Conservation (phyloP, 1,140 invertebrate species). For the Leptonema lineaticorne region DNA sequence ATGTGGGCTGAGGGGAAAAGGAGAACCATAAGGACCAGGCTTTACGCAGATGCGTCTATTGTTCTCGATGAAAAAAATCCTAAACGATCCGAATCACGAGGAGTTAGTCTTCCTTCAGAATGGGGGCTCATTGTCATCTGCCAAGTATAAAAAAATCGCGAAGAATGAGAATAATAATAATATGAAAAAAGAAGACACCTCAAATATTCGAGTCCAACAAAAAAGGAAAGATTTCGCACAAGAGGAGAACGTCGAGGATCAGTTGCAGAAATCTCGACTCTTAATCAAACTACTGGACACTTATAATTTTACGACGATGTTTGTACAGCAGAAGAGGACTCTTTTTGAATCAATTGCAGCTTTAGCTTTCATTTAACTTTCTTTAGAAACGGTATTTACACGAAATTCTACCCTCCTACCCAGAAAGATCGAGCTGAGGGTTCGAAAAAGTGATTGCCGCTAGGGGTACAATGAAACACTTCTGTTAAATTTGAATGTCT, state of each 20-base stretch:
- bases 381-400: constrained; percentile 24
- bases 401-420: constrained; percentile 2
- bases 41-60: constrained; percentile 26
- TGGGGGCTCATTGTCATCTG: constrained; percentile 36
- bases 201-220: no score
- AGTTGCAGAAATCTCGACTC: constrained; percentile 27
- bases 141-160: constrained; percentile 24
- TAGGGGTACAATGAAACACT: background rate
- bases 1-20: background rate
- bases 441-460: background rate
- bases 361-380: constrained; percentile 37
- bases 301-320: constrained; percentile 18
- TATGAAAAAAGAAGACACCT: no score
- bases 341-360: constrained; percentile 34
- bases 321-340: constrained; percentile 12
- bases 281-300: constrained; percentile 27
- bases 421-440: background rate
- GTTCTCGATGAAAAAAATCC: constrained; percentile 29
- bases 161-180: no score
- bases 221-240: no score
- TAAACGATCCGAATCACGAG: constrained; percentile 36
- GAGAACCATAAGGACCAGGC: background rate
- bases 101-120: constrained; percentile 18
- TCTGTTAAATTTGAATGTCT: background rate
- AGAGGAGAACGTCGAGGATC: constrained; percentile 7